Evolutionary conservation across 2,888 invertebrate genomes (phyloP).

Genomic region (Drosophila mettleri): DNA sequence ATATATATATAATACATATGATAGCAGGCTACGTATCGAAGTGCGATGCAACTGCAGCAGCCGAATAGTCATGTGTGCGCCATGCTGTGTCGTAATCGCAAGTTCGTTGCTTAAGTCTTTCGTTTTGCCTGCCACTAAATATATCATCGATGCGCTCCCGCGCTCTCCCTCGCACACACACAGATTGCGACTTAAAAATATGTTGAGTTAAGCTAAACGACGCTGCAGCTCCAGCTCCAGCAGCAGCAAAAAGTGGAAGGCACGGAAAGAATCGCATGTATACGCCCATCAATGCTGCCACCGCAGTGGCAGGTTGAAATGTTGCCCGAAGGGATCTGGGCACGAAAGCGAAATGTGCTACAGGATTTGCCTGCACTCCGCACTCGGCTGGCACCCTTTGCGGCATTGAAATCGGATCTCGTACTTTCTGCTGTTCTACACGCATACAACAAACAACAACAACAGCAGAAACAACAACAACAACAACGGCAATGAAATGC

Average conservation of each 20-base stretch:
- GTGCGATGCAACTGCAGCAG: slow-evolving; percentile 30
- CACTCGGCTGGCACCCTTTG: slow-evolving; percentile 42
- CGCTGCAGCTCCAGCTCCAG: slow-evolving; percentile 43
- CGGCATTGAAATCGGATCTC: slow-evolving; percentile 79
- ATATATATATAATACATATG: slow-evolving; percentile 28
- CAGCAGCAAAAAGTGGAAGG: slow-evolving; percentile 62
- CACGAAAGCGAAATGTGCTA: slow-evolving; percentile 82
- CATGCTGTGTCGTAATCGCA: slow-evolving; percentile 81
- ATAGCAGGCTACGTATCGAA: slow-evolving; percentile 20
- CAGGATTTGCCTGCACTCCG: slow-evolving; percentile 41
- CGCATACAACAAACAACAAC: slow-evolving; percentile 75
- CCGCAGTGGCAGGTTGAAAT: slow-evolving; percentile 82
- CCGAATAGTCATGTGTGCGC: slow-evolving; percentile 65
- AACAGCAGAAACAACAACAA: slow-evolving; percentile 35
- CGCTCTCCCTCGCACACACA: slow-evolving; percentile 13
- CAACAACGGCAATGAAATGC: slow-evolving; percentile 51
- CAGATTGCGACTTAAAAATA: slow-evolving; percentile 70
- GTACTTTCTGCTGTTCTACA: slow-evolving; percentile 80
- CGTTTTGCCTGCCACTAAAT: slow-evolving; percentile 78
- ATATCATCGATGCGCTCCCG: slow-evolving; percentile 75
- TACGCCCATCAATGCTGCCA: slow-evolving; percentile 83
- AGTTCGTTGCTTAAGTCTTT: slow-evolving; percentile 80
- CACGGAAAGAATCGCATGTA: slow-evolving; percentile 80
- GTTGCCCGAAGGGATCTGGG: slow-evolving; percentile 65
- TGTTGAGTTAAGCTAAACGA: slow-evolving; percentile 80